Evolutionary conservation across 1,140 invertebrate genomes (phyloP), one percentile per base, ranked within the genome.

Genomic region (Orchesella cincta): DNA sequence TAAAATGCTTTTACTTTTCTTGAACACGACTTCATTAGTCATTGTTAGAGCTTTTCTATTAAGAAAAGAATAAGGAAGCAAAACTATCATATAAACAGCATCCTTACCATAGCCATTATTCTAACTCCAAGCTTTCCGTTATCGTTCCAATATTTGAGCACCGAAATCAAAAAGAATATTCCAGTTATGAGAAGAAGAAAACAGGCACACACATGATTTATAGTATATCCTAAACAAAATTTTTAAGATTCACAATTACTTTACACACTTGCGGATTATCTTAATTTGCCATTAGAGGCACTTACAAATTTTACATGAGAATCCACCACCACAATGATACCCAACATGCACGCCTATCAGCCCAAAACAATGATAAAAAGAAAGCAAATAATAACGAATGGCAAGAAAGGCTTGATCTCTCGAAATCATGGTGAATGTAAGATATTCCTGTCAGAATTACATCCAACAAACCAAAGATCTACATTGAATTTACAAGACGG

Each of bases 381-480:
- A 28, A 75, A 75, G 46, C 71, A 78, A 29, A 78, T 75, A 3
- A 78, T 72, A 2, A 78, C 73, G 20, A 62, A 62, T 20, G 77
- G 77, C 73, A 2, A 78, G 35, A 57, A 78, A 78, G 1, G 77
- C 77, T 34, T 78, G 28, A 34, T 78, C 77, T 31, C 67, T 75
- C 18, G 73, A 23, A 23, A 23, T 75, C 77, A 0, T 20, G 23
- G 2, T 0, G 3, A 1, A n/a, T 5, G 57, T 52, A 78, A 16
- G 71, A 51, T 5, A n/a, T 8, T 18, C 20, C 73, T 20, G 31
- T 34, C 20, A 78, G 39, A 16, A 74, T 64, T 23, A 78, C 12
- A 34, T 78, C 64, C 20, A 74, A 14, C 28, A 78, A 62, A 33
- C 77, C 77, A n/a, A 78, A 39, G 16, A 78, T n/a, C 76, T 78